Evolutionary conservation across 1,140 invertebrate genomes (phyloP), one percentile per base, ranked within the genome.

Genomic region (Euschistus heros): DNA sequence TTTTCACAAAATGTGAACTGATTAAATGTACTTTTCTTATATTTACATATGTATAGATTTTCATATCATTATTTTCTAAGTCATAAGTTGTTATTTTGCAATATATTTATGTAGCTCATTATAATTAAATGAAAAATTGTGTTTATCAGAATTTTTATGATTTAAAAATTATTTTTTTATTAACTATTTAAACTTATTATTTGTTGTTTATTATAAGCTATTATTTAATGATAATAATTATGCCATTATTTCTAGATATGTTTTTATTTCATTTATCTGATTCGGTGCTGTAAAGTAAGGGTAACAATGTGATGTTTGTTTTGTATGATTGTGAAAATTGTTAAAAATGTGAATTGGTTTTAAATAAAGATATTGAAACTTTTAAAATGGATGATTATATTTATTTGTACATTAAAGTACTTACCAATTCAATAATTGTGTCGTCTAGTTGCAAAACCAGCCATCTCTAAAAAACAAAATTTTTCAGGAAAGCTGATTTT

Each of bases 31-130:
- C 54, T 57, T 57, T 22, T 22, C 54, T 57, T 57, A 10, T 57
- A 26, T 55, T 18, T 55, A 18, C 5, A 55, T 55, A 24, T 2
- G 20, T 20, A n/a, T 47, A 47, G 2, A 47, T 18, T 54, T 3
- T 57, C 54, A 57, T 57, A 57, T 57, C 54, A 57, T 57, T 24
- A 57, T 57, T 57, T 57, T 57, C 54, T 57, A 57, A 57, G 54
- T 57, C 54, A 57, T 24, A 57, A 57, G 54, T 57, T 57, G 24
- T 26, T 22, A 24, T 57, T 24, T 24, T 57, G 15, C 18, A 24
- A 6, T 18, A 57, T 22, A 57, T 24, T 57, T 24, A 57, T 57
- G 24, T 22, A 57, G 18, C 15, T 57, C 1, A 37, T 57, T 27
- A 17, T 26, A 2, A 57, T 17, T 2, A 26, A 26, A 57, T 22